Base-by-base conservation (phyloP, 2,797 vertebrate species). In the Catamblyrhynchus diadema region DNA sequence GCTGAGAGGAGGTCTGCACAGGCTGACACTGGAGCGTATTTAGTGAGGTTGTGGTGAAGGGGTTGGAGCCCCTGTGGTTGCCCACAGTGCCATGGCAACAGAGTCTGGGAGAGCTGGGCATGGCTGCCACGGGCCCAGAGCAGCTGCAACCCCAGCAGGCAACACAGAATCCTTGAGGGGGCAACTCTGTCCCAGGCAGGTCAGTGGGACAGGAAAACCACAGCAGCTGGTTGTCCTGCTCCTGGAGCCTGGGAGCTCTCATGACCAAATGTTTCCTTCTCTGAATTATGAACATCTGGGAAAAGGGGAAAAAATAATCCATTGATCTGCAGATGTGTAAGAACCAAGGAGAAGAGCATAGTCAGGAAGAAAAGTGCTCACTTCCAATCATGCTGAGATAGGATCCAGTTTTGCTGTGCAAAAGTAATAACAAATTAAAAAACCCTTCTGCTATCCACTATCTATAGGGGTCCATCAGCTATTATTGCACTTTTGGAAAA, bases 181-280 rank as follows among this genome's bases (percentile, higher is more conserved):
- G 24, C 10, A 71, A 17, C 11, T 1, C 4, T 0, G 0, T 21
- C 21, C 23, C 65, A 30, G 53, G 23, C 35, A 61, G 30, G 14
- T 57, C 18, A 22, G 12, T 27, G 35, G 37, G 23, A 82, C 35
- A 83, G 37, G 13, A 53, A 80, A 81, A 54, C 1, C 2, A 16
- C 11, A 8, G 21, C 56, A 33, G 24, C 37, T n/a, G 24, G 15
- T 20, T 80, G 72, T 9, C 10, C 48, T 32, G 18, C 28, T 79
- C 20, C 39, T n/a, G 37, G 19, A 74, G 41, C 39, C 57, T 47
- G 12, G 56, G 66, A 83, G 21, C 4, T 88, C 33, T 64, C 9
- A 4, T 35, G 33, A 32, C 35, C 44, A 81, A 77, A 35, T 0
- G 0, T 44, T 82, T 81, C 37, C 44, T 74, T 59, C 56, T 85